phyloP scores from a whole-genome alignment of 2,113 vertebrate species.

The Alectura lathami region DNA sequence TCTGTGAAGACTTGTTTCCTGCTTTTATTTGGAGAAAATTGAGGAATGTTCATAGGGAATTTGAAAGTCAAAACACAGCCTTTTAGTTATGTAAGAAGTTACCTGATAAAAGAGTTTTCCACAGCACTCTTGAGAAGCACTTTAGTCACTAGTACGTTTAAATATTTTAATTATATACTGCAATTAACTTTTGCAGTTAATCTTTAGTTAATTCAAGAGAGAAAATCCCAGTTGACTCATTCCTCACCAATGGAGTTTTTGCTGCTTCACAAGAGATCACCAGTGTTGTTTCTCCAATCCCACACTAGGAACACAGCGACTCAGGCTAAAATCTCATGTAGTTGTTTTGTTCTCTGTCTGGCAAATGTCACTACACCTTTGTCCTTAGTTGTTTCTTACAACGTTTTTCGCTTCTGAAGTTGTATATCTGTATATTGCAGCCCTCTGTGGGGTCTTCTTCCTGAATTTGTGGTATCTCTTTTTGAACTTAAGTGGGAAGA shows the following conservation, averaged over 20 bases:
- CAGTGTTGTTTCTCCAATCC: rapidly evolving
- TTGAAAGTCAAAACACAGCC: neutral
- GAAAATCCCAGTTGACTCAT: neutral
- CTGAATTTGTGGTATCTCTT: rapidly evolving
- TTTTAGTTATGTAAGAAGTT: rapidly evolving
- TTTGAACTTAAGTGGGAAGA: neutral
- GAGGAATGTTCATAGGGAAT: neutral
- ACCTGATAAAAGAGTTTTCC: neutral
- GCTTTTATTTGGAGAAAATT: neutral
- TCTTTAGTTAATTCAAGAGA: neutral
- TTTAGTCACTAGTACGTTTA: neutral
- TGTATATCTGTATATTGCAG: neutral
- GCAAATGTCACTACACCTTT: neutral
- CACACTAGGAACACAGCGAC: neutral
- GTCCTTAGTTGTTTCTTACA: too few relatives aligned
- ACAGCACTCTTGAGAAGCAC: neutral
- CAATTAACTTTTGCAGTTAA: neutral
- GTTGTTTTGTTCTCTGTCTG: neutral
- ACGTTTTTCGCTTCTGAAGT: neutral
- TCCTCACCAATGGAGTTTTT: neutral
- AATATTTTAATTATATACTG: neutral
- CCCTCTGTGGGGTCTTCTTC: neutral
- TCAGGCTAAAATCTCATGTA: neutral
- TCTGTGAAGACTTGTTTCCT: rapidly evolving
- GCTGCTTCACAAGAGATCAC: rapidly evolving